phyloP scores from a whole-genome alignment of 2,797 vertebrate species.

The Poliocrania exsul region DNA sequence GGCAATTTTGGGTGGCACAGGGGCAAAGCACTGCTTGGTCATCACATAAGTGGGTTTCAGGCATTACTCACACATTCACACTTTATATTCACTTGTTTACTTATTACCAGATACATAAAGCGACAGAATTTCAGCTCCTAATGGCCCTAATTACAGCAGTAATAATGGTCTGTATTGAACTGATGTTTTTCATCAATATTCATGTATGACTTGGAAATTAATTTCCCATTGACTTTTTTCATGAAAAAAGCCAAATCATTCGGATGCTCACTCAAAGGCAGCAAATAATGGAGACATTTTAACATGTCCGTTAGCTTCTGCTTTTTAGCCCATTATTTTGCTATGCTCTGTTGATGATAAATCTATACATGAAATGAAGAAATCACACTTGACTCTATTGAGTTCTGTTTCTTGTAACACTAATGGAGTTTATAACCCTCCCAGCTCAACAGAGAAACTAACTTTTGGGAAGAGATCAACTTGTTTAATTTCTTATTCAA shows the following conservation, averaged over 20 bases:
- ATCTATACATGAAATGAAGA: background rate
- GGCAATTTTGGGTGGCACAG: background rate
- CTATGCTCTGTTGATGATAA: background rate
- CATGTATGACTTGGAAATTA: constrained; percentile 35
- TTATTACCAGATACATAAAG: background rate
- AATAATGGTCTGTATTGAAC: background rate
- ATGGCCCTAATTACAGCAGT: constrained; percentile 20
- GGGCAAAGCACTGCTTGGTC: background rate
- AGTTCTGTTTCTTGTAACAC: background rate
- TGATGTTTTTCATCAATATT: constrained; percentile 27
- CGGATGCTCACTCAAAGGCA: background rate
- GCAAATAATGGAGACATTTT: background rate
- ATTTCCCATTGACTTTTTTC: constrained; percentile 24
- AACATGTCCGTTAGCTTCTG: background rate
- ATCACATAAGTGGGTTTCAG: background rate
- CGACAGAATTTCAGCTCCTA: background rate
- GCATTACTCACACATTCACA: background rate
- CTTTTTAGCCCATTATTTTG: constrained; percentile 5
- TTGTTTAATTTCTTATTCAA: background rate
- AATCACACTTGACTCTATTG: background rate
- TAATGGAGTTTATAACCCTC: background rate
- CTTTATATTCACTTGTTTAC: background rate
- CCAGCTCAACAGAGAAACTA: background rate
- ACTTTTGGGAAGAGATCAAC: background rate
- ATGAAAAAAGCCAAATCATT: constrained; percentile 2